Percentiles rank a stretch among this genome's conserved stretches.
phyloP scores from a whole-genome alignment of 2,888 invertebrate genomes.

The Therioaphis trifolii region DNA sequence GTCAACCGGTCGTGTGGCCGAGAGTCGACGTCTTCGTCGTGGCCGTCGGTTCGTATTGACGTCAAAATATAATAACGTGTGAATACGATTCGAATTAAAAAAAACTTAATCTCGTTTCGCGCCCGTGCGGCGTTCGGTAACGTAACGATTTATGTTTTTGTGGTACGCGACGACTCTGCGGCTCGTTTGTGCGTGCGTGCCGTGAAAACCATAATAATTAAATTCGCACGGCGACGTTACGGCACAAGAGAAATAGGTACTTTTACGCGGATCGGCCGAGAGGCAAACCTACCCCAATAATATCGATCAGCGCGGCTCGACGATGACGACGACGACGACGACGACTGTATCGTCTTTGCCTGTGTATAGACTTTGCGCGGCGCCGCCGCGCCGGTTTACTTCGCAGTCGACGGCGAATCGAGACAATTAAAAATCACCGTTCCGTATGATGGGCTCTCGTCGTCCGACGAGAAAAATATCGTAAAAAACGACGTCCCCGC shows the following conservation, averaged over 20 bases:
- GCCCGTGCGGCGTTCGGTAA: no score
- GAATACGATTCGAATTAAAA: no score
- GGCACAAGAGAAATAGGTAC: conserved; percentile 1
- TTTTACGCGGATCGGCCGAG: conserved; percentile 5
- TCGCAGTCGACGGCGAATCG: no score
- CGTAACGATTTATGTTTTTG: not conserved
- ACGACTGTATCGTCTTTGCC: not conserved
- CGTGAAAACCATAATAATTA: conserved; percentile 24
- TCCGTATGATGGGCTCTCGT: no score
- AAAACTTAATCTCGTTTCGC: not conserved
- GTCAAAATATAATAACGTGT: no score
- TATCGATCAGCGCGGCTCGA: conserved; percentile 12
- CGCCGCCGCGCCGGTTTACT: not conserved
- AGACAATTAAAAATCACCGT: not conserved
- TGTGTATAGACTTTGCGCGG: not conserved
- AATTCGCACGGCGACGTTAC: not conserved
- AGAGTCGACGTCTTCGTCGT: no score
- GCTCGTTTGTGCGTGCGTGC: not conserved
- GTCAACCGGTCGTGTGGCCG: no score
- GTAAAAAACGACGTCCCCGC: not conserved
- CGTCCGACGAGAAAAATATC: not conserved
- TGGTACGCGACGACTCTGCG: conserved; percentile 8
- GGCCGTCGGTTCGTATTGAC: not conserved
- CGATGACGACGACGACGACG: no score
- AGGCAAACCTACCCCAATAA: conserved; percentile 19